phyloP scores from a whole-genome alignment of 2,888 invertebrate species.

The Malthinus seriepunctatus region DNA sequence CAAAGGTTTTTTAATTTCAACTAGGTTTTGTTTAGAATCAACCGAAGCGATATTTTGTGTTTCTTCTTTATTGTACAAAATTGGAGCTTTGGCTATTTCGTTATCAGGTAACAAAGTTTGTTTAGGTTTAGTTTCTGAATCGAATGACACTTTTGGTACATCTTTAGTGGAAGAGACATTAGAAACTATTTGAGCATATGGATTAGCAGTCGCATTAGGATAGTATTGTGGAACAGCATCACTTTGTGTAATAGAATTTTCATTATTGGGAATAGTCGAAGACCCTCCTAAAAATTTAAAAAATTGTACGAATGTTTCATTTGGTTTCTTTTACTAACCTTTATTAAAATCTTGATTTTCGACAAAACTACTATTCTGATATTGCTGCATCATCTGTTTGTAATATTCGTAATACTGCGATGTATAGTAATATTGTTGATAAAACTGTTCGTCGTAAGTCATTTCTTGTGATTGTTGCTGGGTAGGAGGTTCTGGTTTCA shows the following conservation, averaged over 20 bases:
- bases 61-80: conserved; percentile 49
- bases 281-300: neutral
- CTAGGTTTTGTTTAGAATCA: neutral
- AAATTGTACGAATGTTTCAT: neutral
- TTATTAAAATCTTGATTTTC: conserved; percentile 11
- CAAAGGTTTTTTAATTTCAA: conserved; percentile 13
- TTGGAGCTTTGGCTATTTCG: conserved; percentile 47
- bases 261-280: neutral
- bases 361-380: conserved; percentile 6
- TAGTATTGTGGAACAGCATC: conserved; percentile 47
- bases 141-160: conserved; percentile 8
- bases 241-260: conserved; percentile 2
- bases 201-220: conserved; percentile 41
- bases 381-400: conserved; percentile 47
- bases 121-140: conserved; percentile 8
- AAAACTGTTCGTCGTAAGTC: conserved; percentile 47
- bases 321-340: conserved; percentile 2
- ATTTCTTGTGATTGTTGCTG: conserved; percentile 47
- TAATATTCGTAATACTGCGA: conserved; percentile 53
- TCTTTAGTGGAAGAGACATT: conserved; percentile 47
- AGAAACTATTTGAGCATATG: conserved; percentile 52
- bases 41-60: neutral
- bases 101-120: conserved; percentile 16
- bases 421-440: conserved; percentile 52
- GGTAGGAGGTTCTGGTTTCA: conserved; percentile 53